A percentile compares a stretch with the other conserved stretches of the same genome.
phyloP scores from a whole-genome alignment of 2,113 vertebrate species.

The Coptodon rendalli region DNA sequence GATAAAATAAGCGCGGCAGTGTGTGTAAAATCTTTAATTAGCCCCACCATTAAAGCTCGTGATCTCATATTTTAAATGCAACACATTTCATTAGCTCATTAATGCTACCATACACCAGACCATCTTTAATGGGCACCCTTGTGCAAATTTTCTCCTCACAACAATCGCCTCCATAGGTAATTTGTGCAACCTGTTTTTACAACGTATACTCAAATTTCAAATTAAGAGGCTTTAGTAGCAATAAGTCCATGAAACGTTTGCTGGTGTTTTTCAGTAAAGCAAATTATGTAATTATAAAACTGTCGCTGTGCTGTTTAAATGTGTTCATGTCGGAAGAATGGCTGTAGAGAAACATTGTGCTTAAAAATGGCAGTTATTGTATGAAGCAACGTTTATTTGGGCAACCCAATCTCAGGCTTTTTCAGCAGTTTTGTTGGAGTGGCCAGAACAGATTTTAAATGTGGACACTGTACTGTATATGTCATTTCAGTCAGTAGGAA shows the following conservation, averaged over 20 bases:
- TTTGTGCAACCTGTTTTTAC: background rate
- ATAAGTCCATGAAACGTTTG: background rate
- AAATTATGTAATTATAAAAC: background rate
- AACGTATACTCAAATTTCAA: background rate
- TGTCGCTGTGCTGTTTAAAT: rapidly evolving
- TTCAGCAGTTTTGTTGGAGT: background rate
- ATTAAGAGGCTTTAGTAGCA: background rate
- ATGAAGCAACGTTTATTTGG: background rate
- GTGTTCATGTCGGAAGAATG: background rate
- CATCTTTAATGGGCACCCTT: background rate
- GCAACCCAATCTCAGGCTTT: background rate
- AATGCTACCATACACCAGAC: background rate
- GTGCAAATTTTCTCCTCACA: background rate
- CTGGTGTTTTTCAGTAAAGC: background rate
- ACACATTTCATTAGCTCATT: background rate
- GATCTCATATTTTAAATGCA: background rate
- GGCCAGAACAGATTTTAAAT: background rate
- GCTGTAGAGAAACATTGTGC: background rate
- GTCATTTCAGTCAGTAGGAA: background rate
- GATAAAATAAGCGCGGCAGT: background rate
- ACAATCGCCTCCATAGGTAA: background rate
- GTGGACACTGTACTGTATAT: background rate
- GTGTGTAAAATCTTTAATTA: background rate
- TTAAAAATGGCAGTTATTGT: background rate
- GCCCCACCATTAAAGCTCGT: background rate